Evolutionary conservation across 2,113 vertebrate species (phyloP).

Genomic region (Tetrax tetrax): DNA sequence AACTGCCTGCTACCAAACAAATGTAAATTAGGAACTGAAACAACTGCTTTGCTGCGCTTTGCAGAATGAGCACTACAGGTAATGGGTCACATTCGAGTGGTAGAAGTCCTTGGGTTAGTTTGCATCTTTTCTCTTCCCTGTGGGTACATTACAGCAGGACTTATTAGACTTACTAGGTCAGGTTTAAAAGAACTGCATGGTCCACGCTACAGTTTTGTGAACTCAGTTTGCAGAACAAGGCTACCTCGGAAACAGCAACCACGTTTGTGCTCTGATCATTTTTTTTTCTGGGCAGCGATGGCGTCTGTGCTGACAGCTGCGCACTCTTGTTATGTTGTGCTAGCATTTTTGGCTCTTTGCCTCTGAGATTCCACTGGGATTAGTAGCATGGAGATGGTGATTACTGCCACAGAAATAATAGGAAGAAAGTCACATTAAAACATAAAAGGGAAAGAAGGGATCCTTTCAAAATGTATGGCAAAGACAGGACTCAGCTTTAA

Average conservation of each 20-base stretch:
- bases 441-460: not conserved
- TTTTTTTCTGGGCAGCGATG: not conserved
- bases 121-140: slow-evolving; percentile 17
- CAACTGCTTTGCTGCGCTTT: slow-evolving; percentile 32
- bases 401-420: slow-evolving; percentile 17
- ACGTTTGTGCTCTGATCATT: not conserved
- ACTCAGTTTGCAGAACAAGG: not conserved
- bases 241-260: not conserved
- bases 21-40: slow-evolving; percentile 43
- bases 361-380: slow-evolving; percentile 51
- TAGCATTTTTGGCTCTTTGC: slow-evolving; percentile 32
- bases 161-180: slow-evolving; percentile 11
- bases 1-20: slow-evolving; percentile 39
- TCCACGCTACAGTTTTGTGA: not conserved
- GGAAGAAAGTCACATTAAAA: slow-evolving; percentile 15
- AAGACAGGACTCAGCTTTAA: not conserved
- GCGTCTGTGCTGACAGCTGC: not conserved
- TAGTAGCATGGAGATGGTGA: slow-evolving; percentile 18
- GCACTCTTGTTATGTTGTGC: not conserved
- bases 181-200: not conserved
- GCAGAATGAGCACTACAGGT: slow-evolving; percentile 27
- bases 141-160: not conserved
- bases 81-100: not conserved
- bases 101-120: slow-evolving; percentile 28
- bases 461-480: not conserved